Percentiles rank a stretch among this genome's conserved stretches.
Evolutionary conservation across 2,113 vertebrate species (phyloP).

Genomic region (Scomber colias): DNA sequence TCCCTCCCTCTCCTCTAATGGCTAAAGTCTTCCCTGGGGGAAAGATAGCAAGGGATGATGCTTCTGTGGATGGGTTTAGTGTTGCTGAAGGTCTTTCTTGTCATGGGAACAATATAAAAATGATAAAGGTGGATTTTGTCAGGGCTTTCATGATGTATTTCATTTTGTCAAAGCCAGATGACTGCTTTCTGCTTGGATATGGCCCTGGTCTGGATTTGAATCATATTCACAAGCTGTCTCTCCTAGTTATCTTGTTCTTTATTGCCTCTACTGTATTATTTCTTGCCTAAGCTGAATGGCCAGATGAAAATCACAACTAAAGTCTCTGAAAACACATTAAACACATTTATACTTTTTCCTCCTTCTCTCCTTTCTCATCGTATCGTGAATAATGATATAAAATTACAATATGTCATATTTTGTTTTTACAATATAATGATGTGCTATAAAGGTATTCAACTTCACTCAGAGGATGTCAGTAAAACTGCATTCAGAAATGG

Average conservation of each 20-base stretch:
- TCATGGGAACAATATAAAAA: constrained; percentile 83
- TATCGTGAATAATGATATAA: constrained; percentile 3
- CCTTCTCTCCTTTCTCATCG: constrained; percentile 6
- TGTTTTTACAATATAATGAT: constrained; percentile 1
- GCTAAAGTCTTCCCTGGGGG: constrained; percentile 76
- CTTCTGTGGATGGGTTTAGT: constrained; percentile 75
- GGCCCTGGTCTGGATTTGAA: constrained; percentile 58
- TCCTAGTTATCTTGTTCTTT: constrained; percentile 63
- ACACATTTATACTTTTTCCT: constrained; percentile 2
- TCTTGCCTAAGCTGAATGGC: constrained; percentile 30
- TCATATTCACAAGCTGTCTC: constrained; percentile 59
- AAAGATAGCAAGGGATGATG: constrained; percentile 74
- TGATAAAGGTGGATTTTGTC: constrained; percentile 71
- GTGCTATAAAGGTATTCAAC: neutral
- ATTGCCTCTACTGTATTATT: constrained; percentile 52
- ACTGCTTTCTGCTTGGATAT: constrained; percentile 56
- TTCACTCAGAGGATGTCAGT: neutral
- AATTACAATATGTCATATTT: neutral
- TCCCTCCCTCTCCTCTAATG: constrained; percentile 70
- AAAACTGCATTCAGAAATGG: neutral
- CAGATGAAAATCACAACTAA: constrained; percentile 35
- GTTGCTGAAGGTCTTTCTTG: constrained; percentile 81
- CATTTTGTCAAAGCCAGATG: constrained; percentile 71
- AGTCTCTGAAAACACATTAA: constrained; percentile 25
- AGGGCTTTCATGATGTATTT: constrained; percentile 73